These are phyloP conservation scores for Magallana angulata DNA, from an alignment of 1,140 invertebrate genomes.

Conservation along the genomic window DNA sequence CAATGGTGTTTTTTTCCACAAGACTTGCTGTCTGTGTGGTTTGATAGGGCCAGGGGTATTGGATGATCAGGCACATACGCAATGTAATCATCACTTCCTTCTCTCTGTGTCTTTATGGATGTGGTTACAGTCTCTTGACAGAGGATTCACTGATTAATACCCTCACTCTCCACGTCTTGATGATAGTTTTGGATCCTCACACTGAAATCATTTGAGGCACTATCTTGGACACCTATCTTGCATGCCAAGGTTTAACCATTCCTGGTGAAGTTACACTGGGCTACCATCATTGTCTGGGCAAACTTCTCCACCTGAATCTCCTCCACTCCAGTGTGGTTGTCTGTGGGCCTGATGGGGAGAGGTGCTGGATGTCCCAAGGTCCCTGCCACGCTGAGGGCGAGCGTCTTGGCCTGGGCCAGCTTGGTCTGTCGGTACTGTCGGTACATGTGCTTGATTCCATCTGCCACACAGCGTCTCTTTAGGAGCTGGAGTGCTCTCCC, in stretches of 20 bases:
- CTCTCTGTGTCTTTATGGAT: too few relatives aligned
- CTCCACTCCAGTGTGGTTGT: constrained; percentile 1
- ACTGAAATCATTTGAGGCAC: too few relatives aligned
- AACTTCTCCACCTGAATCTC: constrained; percentile 41
- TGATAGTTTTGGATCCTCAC: too few relatives aligned
- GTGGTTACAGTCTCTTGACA: too few relatives aligned
- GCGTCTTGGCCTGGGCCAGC: constrained; percentile 31
- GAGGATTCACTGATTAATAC: too few relatives aligned
- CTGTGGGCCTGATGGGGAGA: background rate
- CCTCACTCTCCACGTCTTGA: too few relatives aligned
- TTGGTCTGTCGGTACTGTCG: constrained; percentile 49
- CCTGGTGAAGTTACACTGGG: constrained; percentile 44
- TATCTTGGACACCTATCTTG: too few relatives aligned
- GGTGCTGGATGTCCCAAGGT: background rate
- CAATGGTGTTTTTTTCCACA: too few relatives aligned
- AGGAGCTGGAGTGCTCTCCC: constrained; percentile 44
- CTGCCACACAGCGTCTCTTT: constrained; percentile 43
- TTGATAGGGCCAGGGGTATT: too few relatives aligned
- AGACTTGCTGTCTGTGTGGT: too few relatives aligned
- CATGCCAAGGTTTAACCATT: background rate
- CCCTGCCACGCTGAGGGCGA: background rate
- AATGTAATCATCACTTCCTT: too few relatives aligned
- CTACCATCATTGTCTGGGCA: constrained; percentile 47
- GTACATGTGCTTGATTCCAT: constrained; percentile 50
- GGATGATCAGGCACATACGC: too few relatives aligned